Base-by-base conservation (phyloP, 1,140 invertebrate species). In the Meloidogyne exigua region DNA sequence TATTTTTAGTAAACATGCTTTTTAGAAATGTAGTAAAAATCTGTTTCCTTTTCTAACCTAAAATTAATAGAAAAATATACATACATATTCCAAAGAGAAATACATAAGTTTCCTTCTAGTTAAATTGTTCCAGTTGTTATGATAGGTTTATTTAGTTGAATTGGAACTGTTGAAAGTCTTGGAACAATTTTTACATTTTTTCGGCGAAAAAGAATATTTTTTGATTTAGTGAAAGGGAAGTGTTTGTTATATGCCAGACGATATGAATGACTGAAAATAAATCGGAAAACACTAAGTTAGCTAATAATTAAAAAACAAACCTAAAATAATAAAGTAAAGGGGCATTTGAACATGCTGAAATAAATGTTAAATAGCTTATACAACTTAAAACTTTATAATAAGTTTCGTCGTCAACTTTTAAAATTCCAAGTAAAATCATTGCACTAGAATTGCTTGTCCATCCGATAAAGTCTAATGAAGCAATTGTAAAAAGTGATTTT, bases 371-470 rank as follows among this genome's bases (percentile, higher is more conserved):
- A 32, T 65, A 73, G 49, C 65, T 73, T 26, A 64, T 42, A 23
- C 57, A 62, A 23, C 26, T 25, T 62, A 65, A 64, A 36, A 64
- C 39, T 28, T 64, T 64, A 15, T 64, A 73, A 32, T 73, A 73
- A 36, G 57, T 39, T 49, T 28, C 18, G 18, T 11, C 57, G 65
- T 73, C 69, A n/a, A 65, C 15, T 12, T 73, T 57, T 66, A 23
- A 11, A n/a, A 64, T 18, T 28, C 65, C 72, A 21, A 73, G 72
- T 13, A 64, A 10, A 3, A 32, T 73, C 7, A 73, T 57, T 36
- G 57, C 36, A 57, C 62, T 28, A 25, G 72, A 73, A 64, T 73
- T 73, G 72, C 57, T 73, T 15, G 72, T 57, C 72, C 72, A 73
- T 42, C 72, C 72, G 12, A 65, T 65, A 12, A 73, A 73, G 12